Evolutionary conservation across 2,888 invertebrate genomes (phyloP).

Genomic region (Flabesymbios commensalis): DNA sequence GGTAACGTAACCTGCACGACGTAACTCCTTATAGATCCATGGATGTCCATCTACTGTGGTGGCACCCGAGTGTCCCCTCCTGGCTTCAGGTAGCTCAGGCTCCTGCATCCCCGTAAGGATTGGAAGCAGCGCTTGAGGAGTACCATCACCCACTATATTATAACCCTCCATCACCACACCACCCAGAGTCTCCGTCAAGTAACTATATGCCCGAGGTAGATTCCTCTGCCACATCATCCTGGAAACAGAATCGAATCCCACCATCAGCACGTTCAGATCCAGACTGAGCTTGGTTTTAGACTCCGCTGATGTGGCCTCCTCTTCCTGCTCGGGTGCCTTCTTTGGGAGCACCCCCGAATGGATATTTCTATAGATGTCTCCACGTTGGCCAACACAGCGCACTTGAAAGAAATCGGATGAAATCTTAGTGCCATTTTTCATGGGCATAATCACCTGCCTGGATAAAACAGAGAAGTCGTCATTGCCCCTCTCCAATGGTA

Average conservation of each 20-base stretch:
- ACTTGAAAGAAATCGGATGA: conserved; percentile 25
- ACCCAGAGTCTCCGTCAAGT: conserved; percentile 45
- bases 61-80: conserved; percentile 60
- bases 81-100: conserved; percentile 33
- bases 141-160: conserved; percentile 41
- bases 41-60: conserved; percentile 77
- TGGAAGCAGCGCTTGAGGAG: conserved; percentile 37
- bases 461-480: conserved; percentile 30
- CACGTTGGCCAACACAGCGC: conserved; percentile 35
- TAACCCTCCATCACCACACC: conserved; percentile 43
- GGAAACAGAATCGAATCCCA: conserved; percentile 86
- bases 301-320: neutral
- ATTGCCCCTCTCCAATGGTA: conserved; percentile 49
- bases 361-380: conserved; percentile 69
- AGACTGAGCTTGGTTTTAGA: neutral
- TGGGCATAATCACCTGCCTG: neutral
- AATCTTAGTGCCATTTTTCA: conserved; percentile 17
- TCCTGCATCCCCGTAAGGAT: conserved; percentile 36
- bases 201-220: conserved; percentile 50
- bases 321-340: neutral
- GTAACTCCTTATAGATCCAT: conserved; percentile 82
- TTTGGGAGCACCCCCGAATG: conserved; percentile 66
- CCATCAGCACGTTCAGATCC: conserved; percentile 66
- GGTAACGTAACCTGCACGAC: conserved; percentile 66
- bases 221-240: conserved; percentile 65